phyloP scores from a whole-genome alignment of 2,113 vertebrate genomes.

The Cyprinodon brontotheroides region DNA sequence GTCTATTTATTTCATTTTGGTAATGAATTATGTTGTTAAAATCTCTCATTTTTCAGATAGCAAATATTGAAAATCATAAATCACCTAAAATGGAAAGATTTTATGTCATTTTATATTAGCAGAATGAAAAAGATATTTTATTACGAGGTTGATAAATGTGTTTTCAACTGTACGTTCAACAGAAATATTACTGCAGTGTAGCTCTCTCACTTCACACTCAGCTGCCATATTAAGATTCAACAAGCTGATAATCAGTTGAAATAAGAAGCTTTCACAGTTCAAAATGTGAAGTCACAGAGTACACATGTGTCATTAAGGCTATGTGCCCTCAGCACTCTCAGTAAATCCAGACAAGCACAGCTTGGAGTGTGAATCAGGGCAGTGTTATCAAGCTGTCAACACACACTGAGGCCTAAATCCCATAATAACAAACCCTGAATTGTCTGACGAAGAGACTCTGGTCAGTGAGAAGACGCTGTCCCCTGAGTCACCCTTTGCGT shows the following conservation, averaged over 20 bases:
- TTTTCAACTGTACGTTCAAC: background rate
- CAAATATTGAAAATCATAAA: too few relatives aligned
- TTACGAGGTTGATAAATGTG: background rate
- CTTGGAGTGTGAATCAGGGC: conserved; percentile 49
- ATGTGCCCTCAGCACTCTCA: conserved; percentile 33
- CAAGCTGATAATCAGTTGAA: conserved; percentile 11
- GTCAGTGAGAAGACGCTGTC: conserved; percentile 50
- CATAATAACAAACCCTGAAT: conserved; percentile 45
- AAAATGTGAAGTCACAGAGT: conserved; percentile 29
- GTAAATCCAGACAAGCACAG: conserved; percentile 55
- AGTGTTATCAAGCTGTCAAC: conserved; percentile 65
- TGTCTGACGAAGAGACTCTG: conserved; percentile 27
- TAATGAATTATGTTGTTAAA: too few relatives aligned
- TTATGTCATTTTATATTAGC: background rate
- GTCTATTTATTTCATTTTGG: too few relatives aligned
- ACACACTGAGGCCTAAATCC: conserved; percentile 55
- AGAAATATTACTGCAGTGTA: background rate
- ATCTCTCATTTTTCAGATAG: too few relatives aligned
- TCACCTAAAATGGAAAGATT: too few relatives aligned
- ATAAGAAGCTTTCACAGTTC: conserved; percentile 54
- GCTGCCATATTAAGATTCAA: conserved; percentile 18
- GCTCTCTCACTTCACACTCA: background rate
- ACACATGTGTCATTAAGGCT: conserved; percentile 52
- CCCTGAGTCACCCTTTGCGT: conserved; percentile 43
- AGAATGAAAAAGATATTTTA: background rate